Conservation (phyloP, 2,888 invertebrate genomes). For the Stenurella melanura region DNA sequence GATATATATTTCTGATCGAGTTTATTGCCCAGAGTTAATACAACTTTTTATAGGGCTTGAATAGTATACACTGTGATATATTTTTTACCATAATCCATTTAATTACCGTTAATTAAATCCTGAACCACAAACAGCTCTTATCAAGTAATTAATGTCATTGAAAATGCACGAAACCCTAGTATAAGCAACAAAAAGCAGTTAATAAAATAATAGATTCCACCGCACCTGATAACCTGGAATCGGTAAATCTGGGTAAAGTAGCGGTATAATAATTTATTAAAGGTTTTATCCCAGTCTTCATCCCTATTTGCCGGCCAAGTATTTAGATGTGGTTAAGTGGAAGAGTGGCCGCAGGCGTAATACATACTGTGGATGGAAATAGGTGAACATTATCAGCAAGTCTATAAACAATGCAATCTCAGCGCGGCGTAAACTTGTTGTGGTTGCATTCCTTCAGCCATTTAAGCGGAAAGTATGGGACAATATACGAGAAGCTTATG, state of each 20-base stretch:
- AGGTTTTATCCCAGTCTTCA: slow-evolving; percentile 39
- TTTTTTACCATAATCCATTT: not conserved
- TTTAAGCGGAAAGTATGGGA: slow-evolving; percentile 39
- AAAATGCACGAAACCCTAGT: not conserved
- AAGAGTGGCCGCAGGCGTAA: slow-evolving; percentile 17
- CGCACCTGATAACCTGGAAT: slow-evolving; percentile 11
- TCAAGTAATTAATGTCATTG: not conserved
- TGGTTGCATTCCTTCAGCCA: slow-evolving; percentile 42
- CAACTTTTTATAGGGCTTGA: too few species aligned
- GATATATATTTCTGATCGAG: too few species aligned
- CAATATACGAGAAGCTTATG: slow-evolving; percentile 33
- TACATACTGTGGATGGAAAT: slow-evolving; percentile 25
- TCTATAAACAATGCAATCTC: slow-evolving; percentile 55
- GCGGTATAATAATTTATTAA: slow-evolving; percentile 46
- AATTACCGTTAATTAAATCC: not conserved
- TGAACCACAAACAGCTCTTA: not conserved
- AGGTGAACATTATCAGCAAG: slow-evolving; percentile 52
- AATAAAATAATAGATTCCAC: slow-evolving; percentile 3
- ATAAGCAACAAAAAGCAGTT: slow-evolving; percentile 8
- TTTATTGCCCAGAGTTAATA: too few species aligned
- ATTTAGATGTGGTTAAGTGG: slow-evolving; percentile 32
- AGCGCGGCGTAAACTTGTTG: slow-evolving; percentile 47
- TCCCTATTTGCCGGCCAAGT: slow-evolving; percentile 29
- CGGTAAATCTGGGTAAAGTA: slow-evolving; percentile 24
- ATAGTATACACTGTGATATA: too few species aligned